These are phyloP conservation scores for Nasua narica DNA, from an alignment of 2,797 vertebrate species.

Conservation along the genomic window DNA sequence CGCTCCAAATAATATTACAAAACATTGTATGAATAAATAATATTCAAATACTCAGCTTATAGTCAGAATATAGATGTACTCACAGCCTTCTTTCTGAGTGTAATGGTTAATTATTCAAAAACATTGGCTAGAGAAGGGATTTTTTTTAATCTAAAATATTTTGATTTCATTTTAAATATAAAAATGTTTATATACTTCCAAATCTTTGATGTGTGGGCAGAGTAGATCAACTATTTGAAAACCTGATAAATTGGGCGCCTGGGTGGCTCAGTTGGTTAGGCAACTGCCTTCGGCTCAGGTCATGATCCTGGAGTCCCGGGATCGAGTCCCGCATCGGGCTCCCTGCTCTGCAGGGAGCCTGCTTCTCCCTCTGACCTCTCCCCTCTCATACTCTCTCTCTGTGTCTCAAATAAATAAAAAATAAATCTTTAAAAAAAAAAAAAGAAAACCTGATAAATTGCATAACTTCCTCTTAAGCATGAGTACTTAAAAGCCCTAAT, in stretches of 20 bases:
- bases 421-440: too few species aligned
- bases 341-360: too few species aligned
- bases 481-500: neutral
- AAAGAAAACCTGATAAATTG: neutral
- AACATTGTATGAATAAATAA: conserved; percentile 13
- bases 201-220: neutral
- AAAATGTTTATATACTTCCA: neutral
- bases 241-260: neutral
- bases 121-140: neutral
- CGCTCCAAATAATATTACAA: neutral
- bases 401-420: too few species aligned
- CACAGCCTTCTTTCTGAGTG: neutral
- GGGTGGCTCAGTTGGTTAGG: too few species aligned
- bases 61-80: conserved; percentile 23
- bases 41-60: neutral
- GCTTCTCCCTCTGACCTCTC: too few species aligned
- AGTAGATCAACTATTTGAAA: neutral
- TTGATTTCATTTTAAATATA: neutral
- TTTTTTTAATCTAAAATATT: neutral
- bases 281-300: too few species aligned
- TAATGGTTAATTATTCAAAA: conserved; percentile 2
- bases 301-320: too few species aligned
- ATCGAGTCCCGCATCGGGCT: too few species aligned
- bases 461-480: neutral
- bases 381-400: too few species aligned